phyloP scores from a whole-genome alignment of 2,113 vertebrate genomes.

The Neogobius melanostomus region DNA sequence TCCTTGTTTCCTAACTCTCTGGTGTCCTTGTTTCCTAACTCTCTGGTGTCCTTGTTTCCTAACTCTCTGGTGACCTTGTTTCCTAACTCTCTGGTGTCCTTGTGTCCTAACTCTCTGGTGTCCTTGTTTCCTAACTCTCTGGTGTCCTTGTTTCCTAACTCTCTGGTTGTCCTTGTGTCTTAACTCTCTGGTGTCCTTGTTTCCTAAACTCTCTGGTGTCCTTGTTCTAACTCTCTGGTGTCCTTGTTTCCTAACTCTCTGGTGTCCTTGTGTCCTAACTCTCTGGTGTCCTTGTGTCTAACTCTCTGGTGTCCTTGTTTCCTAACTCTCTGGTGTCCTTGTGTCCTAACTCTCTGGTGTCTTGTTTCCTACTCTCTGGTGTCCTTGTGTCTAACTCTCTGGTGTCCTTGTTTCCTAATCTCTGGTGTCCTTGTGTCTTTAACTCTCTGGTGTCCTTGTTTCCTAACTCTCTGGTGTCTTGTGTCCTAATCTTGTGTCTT shows the following conservation, averaged over 20 bases:
- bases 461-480: conserved; percentile 1
- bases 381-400: background rate
- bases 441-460: background rate
- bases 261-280: background rate
- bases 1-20: conserved; percentile 3
- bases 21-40: background rate
- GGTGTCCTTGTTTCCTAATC: background rate
- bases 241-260: conserved; percentile 3
- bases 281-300: background rate
- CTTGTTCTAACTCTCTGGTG: background rate
- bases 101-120: conserved; percentile 4
- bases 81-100: background rate
- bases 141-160: background rate
- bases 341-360: background rate
- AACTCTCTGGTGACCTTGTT: too few relatives aligned
- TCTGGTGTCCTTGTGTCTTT: background rate
- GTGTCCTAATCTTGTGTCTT: too few relatives aligned
- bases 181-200: background rate
- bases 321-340: background rate
- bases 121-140: conserved; percentile 3
- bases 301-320: background rate
- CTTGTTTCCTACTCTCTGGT: background rate
- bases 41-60: background rate
- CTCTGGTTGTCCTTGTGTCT: too few relatives aligned
- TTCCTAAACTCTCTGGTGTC: conserved; percentile 10